Evolutionary conservation across 2,888 invertebrate genomes (phyloP), one percentile per base, ranked within the genome.

Genomic region (Platycnemis pennipes): DNA sequence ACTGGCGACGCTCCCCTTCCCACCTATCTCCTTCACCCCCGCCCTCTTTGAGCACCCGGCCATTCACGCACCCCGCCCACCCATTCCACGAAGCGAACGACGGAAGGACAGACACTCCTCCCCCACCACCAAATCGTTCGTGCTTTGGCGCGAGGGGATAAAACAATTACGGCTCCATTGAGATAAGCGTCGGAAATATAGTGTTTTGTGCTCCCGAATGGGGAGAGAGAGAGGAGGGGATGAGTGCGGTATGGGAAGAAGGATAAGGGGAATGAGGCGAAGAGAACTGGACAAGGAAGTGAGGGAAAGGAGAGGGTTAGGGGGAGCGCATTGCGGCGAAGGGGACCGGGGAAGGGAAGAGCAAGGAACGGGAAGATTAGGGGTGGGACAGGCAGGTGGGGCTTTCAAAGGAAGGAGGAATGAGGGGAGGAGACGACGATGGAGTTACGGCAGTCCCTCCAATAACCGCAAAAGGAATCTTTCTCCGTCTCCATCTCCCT

Each of bases 121-220:
- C 37, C 45, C n/a, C 63, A 2, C 69, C 31, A 2, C 19, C 56
- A 1, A 22, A 26, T 89, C 89, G 19, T 44, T 89, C 91, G 31
- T 13, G 37, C 77, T 77, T 77, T 31, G 37, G 37, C 31, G 77
- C 13, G 77, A 77, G 91, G 56, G 63, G 91, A 91, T 91, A 91
- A 91, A 91, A 69, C 91, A 91, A 91, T 91, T 63, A 91, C 89
- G 42, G 19, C 44, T 91, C 91, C 56, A 89, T 63, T 26, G 89
- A 56, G 37, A 89, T 89, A 89, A 89, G 91, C 44, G 91, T 22
- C 63, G 77, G 77, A 77, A 77, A 37, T 37, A 37, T 49, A 22
- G 77, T 16, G 19, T 63, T 63, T 19, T 63, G 63, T 63, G 63
- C 19, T 19, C 63, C 26, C 16, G 56, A 56, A 13, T 4, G 22